Base-by-base conservation (phyloP, 2,113 vertebrate genomes). In the Nematolebias whitei region DNA sequence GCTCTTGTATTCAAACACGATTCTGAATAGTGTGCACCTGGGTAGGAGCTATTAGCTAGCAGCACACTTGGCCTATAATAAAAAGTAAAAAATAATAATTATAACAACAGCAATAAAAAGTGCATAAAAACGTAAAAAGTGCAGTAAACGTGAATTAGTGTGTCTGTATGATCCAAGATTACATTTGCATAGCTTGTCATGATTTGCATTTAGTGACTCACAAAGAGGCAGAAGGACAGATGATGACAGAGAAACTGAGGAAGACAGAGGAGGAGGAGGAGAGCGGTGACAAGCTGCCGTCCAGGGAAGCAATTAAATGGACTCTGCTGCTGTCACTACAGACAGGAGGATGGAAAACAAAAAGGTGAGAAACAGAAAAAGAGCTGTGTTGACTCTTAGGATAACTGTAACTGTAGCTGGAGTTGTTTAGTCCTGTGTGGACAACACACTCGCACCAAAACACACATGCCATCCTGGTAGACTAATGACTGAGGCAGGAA, bases 131-230 rank as follows among this genome's bases (percentile, higher is more conserved):
- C 49, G 23, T 40, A 68, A 57, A 39, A 53, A 13, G 35, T 49
- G 22, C 38, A 56, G 53, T n/a, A 55, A 5, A 35, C 43, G 43
- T 2, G 43, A 2, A 12, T 41, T 47, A 51, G 35, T 39, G 52
- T 45, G 53, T 38, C 41, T 40, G 63, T 57, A 41, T 22, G 53
- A 78, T 82, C 53, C 78, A 78, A 75, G 74, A 58, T 44, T 78
- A 82, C 79, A 71, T 72, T 84, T 74, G 48, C n/a, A 3, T 65
- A 53, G 71, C 52, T 68, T 43, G 59, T 51, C 45, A 63, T 59
- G 41, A 87, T 86, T 83, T 80, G 41, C 76, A 85, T 84, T 78
- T 74, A 58, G 66, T 80, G 78, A 86, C 78, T 86, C 80, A 82
- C 51, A 52, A 47, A 50, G 54, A 69, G 76, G 81, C 83, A 90